These are phyloP conservation scores for Ptilonorhynchus violaceus DNA, from an alignment of 2,113 vertebrate genomes.

Conservation along the genomic window DNA sequence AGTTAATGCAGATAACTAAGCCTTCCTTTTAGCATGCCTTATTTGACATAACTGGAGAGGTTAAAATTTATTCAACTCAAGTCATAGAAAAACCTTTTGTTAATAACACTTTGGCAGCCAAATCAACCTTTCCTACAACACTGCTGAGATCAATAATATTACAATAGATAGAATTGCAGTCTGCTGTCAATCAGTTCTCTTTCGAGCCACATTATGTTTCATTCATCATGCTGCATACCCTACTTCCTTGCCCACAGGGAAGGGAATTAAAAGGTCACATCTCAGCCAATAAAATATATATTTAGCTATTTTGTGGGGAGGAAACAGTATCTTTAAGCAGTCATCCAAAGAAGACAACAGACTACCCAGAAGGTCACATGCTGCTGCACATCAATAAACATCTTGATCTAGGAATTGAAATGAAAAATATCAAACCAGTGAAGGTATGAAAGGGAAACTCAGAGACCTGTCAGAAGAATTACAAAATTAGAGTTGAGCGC, in stretches of 20 bases:
- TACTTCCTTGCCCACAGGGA: slow-evolving; percentile 6
- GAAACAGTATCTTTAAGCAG: slow-evolving; percentile 26
- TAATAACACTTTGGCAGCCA: neutral
- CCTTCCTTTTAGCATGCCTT: neutral
- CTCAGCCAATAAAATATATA: slow-evolving; percentile 43
- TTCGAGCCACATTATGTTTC: neutral
- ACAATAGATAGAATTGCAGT: neutral
- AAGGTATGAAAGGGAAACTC: slow-evolving; percentile 37
- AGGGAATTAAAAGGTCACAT: slow-evolving; percentile 58
- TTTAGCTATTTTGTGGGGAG: slow-evolving; percentile 1
- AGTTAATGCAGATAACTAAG: neutral
- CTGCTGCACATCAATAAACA: slow-evolving; percentile 31
- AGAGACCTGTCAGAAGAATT: slow-evolving; percentile 28
- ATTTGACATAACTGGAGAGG: neutral
- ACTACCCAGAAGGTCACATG: neutral
- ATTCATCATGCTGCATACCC: slow-evolving; percentile 4
- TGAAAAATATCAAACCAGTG: slow-evolving; percentile 31
- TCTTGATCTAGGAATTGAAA: slow-evolving; percentile 43
- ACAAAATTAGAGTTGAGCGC: slow-evolving; percentile 43
- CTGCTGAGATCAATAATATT: neutral
- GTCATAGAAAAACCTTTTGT: neutral
- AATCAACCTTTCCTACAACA: neutral
- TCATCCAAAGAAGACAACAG: slow-evolving; percentile 24
- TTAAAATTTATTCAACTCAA: neutral
- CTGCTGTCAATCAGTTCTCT: neutral